A percentile compares a stretch with the other conserved stretches of the same genome.
Conservation (phyloP, 2,113 vertebrate genomes). For the Prinia subflava region DNA sequence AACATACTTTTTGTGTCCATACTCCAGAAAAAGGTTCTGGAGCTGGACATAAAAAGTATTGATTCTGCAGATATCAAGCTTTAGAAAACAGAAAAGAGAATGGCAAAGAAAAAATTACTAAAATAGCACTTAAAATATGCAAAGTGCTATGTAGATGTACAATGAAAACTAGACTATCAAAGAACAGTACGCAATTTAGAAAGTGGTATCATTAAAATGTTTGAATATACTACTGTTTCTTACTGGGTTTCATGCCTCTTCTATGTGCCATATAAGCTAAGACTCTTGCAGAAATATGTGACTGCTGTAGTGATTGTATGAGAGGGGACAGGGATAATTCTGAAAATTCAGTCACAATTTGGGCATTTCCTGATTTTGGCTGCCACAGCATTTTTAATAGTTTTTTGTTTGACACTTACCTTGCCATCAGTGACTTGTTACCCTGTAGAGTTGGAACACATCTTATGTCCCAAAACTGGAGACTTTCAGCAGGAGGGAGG, state of each 20-base stretch:
- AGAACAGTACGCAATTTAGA: background rate
- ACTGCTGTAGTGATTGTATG: background rate
- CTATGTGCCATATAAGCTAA: background rate
- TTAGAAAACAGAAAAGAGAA: background rate
- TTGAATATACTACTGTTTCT: background rate
- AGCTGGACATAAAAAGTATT: background rate
- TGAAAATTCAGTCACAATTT: background rate
- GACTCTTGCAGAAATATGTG: background rate
- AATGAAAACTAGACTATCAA: background rate
- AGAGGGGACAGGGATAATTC: background rate
- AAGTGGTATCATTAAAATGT: background rate
- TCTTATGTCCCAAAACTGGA: background rate
- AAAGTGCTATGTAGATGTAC: background rate
- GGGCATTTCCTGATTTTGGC: background rate
- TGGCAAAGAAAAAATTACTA: background rate
- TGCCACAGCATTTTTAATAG: background rate
- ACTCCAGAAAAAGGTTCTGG: background rate
- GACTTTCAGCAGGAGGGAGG: accelerated
- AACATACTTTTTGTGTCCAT: too few species aligned
- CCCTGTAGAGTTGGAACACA: background rate
- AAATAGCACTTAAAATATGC: background rate
- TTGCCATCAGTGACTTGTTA: background rate
- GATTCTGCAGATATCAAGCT: background rate
- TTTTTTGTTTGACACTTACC: background rate
- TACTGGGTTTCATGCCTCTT: background rate